Evolutionary conservation across 2,797 vertebrate species (phyloP).

Genomic region (Sibirionetta formosa): DNA sequence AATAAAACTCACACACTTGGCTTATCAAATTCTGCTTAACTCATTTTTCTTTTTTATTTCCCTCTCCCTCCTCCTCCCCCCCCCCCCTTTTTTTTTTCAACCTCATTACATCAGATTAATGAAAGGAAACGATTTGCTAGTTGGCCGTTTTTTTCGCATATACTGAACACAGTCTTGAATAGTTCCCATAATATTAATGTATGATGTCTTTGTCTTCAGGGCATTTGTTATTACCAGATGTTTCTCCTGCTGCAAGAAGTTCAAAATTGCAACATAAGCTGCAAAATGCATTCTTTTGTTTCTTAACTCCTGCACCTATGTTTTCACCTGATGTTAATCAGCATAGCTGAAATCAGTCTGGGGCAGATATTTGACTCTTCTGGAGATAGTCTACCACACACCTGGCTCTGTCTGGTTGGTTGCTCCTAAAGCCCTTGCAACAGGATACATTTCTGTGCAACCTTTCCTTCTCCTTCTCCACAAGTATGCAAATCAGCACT

Average conservation of each 20-base stretch:
- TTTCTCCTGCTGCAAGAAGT: constrained; percentile 51
- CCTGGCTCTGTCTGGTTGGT: neutral
- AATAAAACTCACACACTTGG: accelerated
- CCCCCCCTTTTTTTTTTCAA: neutral
- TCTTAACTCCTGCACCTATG: constrained; percentile 35
- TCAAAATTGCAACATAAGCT: constrained; percentile 59
- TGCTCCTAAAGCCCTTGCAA: neutral
- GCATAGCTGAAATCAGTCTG: constrained; percentile 35
- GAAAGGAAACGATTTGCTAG: constrained; percentile 10
- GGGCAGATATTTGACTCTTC: constrained; percentile 18
- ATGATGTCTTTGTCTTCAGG: constrained; percentile 26
- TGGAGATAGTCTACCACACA: neutral
- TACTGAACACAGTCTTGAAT: neutral
- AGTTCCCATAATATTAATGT: constrained; percentile 53
- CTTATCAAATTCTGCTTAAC: neutral
- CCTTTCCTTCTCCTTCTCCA: neutral
- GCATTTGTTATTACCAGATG: constrained; percentile 48
- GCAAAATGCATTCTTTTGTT: constrained; percentile 56
- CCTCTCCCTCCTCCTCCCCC: no score
- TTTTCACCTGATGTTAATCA: constrained; percentile 56
- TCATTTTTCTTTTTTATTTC: neutral
- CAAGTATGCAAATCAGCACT: neutral
- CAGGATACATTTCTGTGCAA: neutral
- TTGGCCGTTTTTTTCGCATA: neutral
- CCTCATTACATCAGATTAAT: neutral